Evolutionary conservation across 2,797 vertebrate genomes (phyloP).

Genomic region (Acrocephalus scirpaceus): DNA sequence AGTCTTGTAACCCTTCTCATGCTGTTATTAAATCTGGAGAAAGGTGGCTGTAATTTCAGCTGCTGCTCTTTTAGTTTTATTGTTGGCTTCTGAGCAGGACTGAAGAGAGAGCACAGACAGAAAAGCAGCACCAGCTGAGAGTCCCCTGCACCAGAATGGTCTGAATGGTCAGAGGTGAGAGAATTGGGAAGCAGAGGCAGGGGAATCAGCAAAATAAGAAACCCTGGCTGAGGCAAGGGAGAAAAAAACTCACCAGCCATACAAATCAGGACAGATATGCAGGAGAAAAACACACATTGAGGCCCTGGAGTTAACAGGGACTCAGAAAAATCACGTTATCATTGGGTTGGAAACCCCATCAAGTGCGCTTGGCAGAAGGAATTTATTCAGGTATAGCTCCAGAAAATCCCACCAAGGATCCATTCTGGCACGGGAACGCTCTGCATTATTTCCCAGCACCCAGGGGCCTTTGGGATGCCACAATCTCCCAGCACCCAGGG

Average conservation of each 20-base stretch:
- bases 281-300: not conserved
- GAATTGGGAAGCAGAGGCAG: not conserved
- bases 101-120: not conserved
- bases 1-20: not conserved
- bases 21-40: not conserved
- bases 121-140: not conserved
- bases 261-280: not conserved
- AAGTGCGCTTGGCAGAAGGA: not conserved
- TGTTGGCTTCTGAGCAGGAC: not conserved
- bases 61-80: not conserved
- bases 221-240: not conserved
- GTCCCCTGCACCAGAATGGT: not conserved
- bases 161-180: not conserved
- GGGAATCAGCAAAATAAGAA: not conserved
- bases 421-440: not conserved
- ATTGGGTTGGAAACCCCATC: not conserved
- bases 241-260: not conserved
- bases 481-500: no score
- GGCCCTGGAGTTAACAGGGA: not conserved
- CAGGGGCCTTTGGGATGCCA: slow-evolving; percentile 12
- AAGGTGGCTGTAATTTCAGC: not conserved
- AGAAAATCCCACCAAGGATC: not conserved
- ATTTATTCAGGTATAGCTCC: slow-evolving; percentile 5
- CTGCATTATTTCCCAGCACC: not conserved
- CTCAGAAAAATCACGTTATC: not conserved